Conservation (phyloP, 2,888 invertebrate species). For the Heliconius hortense region DNA sequence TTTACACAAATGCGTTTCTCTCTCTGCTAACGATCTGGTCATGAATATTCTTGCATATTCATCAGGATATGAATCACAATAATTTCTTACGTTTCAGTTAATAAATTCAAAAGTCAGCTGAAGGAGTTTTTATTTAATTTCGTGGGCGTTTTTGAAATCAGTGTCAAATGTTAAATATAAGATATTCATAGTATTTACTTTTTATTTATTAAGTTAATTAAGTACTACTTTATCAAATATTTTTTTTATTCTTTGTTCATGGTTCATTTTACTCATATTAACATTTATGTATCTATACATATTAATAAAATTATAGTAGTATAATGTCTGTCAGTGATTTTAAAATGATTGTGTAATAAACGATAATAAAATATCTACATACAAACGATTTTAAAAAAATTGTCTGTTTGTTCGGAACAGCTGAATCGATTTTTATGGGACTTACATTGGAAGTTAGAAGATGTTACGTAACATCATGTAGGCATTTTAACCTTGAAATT, state of each 20-base stretch:
- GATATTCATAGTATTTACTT: background rate
- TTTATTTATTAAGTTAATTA: background rate
- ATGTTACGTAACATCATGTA: too few relatives aligned
- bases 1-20: conserved; percentile 64
- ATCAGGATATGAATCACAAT: conserved; percentile 73
- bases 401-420: too few relatives aligned
- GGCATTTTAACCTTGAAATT: too few relatives aligned
- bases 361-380: too few relatives aligned
- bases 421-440: too few relatives aligned
- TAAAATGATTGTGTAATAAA: too few relatives aligned
- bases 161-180: background rate
- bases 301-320: too few relatives aligned
- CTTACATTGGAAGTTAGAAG: too few relatives aligned
- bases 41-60: conserved; percentile 78
- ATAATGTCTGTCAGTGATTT: too few relatives aligned
- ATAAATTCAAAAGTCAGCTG: conserved; percentile 43
- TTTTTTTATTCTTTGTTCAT: background rate
- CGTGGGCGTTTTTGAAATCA: conserved; percentile 15
- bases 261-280: too few relatives aligned
- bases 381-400: too few relatives aligned
- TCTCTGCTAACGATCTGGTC: conserved; percentile 69
- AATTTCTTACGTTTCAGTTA: conserved; percentile 69
- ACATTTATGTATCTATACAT: too few relatives aligned
- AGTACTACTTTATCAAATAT: background rate
- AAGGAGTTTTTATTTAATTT: conserved; percentile 27